Evolutionary conservation across 2,113 vertebrate species (phyloP).

Genomic region (Nibea albiflora): DNA sequence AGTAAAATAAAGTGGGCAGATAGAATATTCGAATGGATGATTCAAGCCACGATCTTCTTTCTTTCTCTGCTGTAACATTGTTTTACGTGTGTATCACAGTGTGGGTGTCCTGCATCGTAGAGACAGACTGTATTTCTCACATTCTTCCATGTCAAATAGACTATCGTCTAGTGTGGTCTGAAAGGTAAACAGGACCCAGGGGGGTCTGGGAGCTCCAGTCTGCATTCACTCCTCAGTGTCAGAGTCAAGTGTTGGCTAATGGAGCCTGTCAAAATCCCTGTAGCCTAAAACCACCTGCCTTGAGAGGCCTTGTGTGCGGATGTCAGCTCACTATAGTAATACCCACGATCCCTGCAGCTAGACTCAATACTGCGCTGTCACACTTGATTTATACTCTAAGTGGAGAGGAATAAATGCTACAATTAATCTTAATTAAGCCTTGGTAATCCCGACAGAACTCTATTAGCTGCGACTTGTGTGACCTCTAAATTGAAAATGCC

Average conservation of each 20-base stretch:
- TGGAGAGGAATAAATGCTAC: slow-evolving; percentile 66
- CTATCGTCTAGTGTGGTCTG: slow-evolving; percentile 70
- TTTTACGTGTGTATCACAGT: slow-evolving; percentile 29
- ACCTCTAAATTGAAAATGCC: slow-evolving; percentile 64
- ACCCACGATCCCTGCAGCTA: slow-evolving; percentile 46
- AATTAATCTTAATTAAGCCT: slow-evolving; percentile 80
- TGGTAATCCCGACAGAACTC: slow-evolving; percentile 68
- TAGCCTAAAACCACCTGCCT: slow-evolving; percentile 73
- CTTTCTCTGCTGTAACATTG: slow-evolving; percentile 10
- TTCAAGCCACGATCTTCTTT: not conserved
- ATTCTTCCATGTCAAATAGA: slow-evolving; percentile 70
- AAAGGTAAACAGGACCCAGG: slow-evolving; percentile 77
- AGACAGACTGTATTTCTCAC: slow-evolving; percentile 58
- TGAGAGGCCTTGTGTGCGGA: slow-evolving; percentile 52
- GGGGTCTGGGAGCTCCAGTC: slow-evolving; percentile 64
- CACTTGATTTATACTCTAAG: slow-evolving; percentile 76
- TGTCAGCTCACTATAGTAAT: slow-evolving; percentile 52
- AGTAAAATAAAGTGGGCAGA: not conserved
- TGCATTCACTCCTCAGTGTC: slow-evolving; percentile 68
- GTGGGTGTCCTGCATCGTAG: slow-evolving; percentile 62
- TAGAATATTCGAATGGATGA: not conserved
- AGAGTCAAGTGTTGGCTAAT: slow-evolving; percentile 76
- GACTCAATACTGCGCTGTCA: slow-evolving; percentile 73
- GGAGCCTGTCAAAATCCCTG: slow-evolving; percentile 75
- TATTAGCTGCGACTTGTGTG: slow-evolving; percentile 61